These are phyloP conservation scores for Bovichtus variegatus DNA, from an alignment of 2,797 vertebrate species.

Conservation along the genomic window DNA sequence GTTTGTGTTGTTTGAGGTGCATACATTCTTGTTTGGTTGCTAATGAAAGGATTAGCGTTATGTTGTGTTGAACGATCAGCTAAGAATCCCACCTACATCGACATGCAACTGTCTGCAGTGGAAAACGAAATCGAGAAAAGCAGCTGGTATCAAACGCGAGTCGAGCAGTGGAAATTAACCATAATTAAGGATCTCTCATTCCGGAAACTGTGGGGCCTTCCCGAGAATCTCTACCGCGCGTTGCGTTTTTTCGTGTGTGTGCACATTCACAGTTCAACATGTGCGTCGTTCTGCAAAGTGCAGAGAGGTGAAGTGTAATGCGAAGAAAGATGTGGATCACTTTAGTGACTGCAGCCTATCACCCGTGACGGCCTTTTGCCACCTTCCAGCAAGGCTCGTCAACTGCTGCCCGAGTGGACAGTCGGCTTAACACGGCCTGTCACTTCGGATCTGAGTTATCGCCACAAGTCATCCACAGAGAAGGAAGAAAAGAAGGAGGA, in stretches of 20 bases:
- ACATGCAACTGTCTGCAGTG: not conserved
- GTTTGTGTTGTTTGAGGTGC: not conserved
- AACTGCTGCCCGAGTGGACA: constrained; percentile 47
- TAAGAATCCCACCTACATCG: not conserved
- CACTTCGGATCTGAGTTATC: constrained; percentile 64
- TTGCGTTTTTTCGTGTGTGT: not conserved
- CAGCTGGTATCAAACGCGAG: not conserved
- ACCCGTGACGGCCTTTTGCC: constrained; percentile 53
- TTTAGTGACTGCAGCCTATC: constrained; percentile 44
- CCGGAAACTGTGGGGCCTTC: constrained; percentile 36
- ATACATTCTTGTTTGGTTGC: not conserved
- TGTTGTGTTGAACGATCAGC: not conserved
- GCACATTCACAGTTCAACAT: constrained; percentile 3
- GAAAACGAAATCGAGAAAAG: not conserved
- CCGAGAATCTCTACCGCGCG: not conserved
- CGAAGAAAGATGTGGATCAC: constrained; percentile 13
- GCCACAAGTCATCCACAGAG: constrained; percentile 40
- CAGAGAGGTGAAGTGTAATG: constrained; percentile 21
- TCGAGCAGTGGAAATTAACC: not conserved
- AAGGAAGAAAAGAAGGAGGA: not conserved
- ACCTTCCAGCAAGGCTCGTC: constrained; percentile 56
- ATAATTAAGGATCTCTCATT: constrained; percentile 52
- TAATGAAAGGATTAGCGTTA: not conserved
- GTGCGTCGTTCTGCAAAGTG: constrained; percentile 9
- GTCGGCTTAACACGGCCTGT: constrained; percentile 57